A percentile compares a stretch with the other conserved stretches of the same genome.
Evolutionary conservation across 1,140 invertebrate species (phyloP).

Genomic region (Cecropterus lyciades): DNA sequence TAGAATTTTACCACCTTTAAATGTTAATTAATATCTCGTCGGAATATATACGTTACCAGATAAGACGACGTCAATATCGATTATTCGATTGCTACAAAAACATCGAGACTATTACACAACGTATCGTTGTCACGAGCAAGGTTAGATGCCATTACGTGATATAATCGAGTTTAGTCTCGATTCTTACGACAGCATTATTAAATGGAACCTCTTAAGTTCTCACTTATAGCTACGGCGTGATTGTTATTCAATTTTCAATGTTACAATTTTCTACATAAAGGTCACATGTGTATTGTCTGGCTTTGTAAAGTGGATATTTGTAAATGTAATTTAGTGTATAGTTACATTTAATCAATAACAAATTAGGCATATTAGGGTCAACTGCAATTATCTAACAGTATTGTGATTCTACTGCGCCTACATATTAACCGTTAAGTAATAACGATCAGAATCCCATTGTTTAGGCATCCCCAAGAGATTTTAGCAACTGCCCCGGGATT

Average conservation of each 20-base stretch:
- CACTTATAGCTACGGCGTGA: not conserved
- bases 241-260: slow-evolving; percentile 1
- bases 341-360: no score
- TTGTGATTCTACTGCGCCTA: no score
- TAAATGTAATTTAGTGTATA: no score
- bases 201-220: slow-evolving; percentile 20
- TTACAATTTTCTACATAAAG: not conserved
- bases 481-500: no score
- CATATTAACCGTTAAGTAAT: no score
- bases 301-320: not conserved
- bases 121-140: slow-evolving; percentile 53
- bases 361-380: no score
- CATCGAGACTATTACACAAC: slow-evolving; percentile 57
- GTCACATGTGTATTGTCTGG: not conserved
- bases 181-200: slow-evolving; percentile 46
- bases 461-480: no score
- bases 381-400: no score
- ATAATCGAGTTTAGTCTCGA: slow-evolving; percentile 45
- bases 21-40: no score
- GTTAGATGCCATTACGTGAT: slow-evolving; percentile 59
- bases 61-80: not conserved
- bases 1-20: no score
- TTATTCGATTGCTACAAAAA: slow-evolving; percentile 45
- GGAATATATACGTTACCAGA: no score
- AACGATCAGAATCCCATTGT: no score